Base-by-base conservation (phyloP, 2,113 vertebrate genomes). In the Perca schrenkii region DNA sequence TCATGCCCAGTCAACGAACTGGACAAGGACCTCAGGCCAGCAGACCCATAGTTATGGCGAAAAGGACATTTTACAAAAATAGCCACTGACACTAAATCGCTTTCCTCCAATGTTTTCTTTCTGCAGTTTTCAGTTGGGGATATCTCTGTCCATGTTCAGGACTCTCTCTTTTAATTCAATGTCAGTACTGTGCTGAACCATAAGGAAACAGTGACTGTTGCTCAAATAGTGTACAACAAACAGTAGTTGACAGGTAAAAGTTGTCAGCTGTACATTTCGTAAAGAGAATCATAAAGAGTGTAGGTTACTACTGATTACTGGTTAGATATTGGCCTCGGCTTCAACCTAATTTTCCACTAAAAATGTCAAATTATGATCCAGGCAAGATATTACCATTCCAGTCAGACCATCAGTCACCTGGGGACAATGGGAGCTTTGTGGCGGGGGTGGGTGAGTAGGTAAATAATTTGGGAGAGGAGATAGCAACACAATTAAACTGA, bases 381-480 rank as follows among this genome's bases (percentile, higher is more conserved):
- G 66, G 49, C 58, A 79, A 62, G 63, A 72, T 66, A 86, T 89
- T 91, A 66, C 31, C 77, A 91, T 90, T 92, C 83, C 69, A 83
- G 85, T 83, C 82, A 87, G 86, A 70, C 61, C 25, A 83, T 78
- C 61, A 74, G 77, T 85, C 87, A 82, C 69, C 77, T 25, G 79
- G 83, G 87, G 83, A 93, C 82, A 86, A 82, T 83, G 69, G 74
- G 77, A 77, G 86, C 78, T 90, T 77, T 87, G 86, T 74, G 56
- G 82, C 80, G 83, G 84, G 73, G 83, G 79, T 82, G 85, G 89
- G 80, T 73, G 87, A 93, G 88, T 87, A 80, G 74, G 90, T 92
- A 93, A 94, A 92, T 91, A 88, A 89, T 92, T 88, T 91, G 84
- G 84, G 85, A 84, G 81, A 84, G 87, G 70, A 91, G 89, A 93